Conservation (phyloP, 2,888 invertebrate species). For the Nematopogon swammerdamellus region DNA sequence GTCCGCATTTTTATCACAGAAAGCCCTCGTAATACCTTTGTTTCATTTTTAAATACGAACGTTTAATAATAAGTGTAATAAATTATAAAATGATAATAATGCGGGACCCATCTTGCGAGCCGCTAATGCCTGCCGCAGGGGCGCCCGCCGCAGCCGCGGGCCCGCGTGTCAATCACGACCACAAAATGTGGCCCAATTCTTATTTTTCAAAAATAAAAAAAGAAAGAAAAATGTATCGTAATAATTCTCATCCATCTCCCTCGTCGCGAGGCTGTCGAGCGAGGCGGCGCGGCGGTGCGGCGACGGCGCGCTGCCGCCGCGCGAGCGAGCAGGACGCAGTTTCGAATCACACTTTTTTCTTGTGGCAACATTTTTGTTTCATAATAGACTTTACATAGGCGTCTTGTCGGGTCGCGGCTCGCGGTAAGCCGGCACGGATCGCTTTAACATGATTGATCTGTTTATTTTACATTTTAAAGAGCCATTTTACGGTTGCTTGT, state of each 20-base stretch:
- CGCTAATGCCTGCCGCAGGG: constrained; percentile 39
- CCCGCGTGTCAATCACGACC: constrained; percentile 55
- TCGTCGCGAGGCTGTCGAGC: constrained; percentile 16
- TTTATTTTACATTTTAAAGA: constrained; percentile 58
- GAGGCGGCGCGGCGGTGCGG: constrained; percentile 10
- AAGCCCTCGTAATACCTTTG: constrained; percentile 43
- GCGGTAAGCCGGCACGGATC: constrained; percentile 50
- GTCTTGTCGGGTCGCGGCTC: constrained; percentile 55
- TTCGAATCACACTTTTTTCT: constrained; percentile 29
- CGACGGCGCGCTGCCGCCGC: too few relatives aligned
- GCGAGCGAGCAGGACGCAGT: constrained; percentile 29
- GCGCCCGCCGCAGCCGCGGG: constrained; percentile 24
- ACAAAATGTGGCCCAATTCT: constrained; percentile 51
- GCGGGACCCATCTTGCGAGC: constrained; percentile 49
- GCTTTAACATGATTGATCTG: constrained; percentile 57
- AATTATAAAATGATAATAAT: constrained; percentile 56
- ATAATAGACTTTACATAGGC: constrained; percentile 55
- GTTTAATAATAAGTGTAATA: constrained; percentile 55
- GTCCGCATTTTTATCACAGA: constrained; percentile 37
- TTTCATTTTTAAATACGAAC: constrained; percentile 50
- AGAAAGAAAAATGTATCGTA: constrained; percentile 45
- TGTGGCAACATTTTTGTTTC: constrained; percentile 53
- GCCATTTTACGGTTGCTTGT: constrained; percentile 57
- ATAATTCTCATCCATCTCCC: constrained; percentile 33
- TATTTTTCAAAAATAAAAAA: constrained; percentile 47